Conservation (phyloP, 2,113 vertebrate genomes). For the Urocynchramus pylzowi region DNA sequence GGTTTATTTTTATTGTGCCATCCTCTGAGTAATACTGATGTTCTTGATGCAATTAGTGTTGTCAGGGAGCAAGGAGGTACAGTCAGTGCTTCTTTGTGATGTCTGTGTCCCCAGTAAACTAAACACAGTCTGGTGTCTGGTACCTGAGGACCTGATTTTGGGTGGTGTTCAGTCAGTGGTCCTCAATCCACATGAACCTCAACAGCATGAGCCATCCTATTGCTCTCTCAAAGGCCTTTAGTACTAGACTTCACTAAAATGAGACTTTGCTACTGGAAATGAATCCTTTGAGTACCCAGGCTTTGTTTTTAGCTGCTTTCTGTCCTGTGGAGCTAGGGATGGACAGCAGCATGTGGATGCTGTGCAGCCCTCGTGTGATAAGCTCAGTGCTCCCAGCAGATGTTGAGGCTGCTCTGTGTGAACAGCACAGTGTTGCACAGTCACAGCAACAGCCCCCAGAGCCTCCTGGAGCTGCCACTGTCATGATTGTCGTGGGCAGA, state of each 20-base stretch:
- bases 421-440: background rate
- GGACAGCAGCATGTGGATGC: background rate
- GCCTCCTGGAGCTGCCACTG: background rate
- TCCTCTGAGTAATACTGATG: conserved; percentile 5
- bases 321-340: background rate
- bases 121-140: background rate
- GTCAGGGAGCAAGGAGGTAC: background rate
- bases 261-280: background rate
- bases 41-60: conserved; percentile 1
- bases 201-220: background rate
- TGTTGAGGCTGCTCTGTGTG: background rate
- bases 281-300: background rate
- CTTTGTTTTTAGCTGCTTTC: background rate
- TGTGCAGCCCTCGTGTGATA: background rate
- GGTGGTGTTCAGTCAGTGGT: background rate
- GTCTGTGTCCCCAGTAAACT: background rate
- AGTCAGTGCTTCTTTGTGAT: background rate
- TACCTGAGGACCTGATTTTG: background rate
- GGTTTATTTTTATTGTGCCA: background rate
- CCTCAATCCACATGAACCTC: rapidly evolving
- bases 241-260: background rate
- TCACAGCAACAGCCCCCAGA: background rate
- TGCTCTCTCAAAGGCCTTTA: background rate
- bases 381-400: background rate
- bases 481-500: background rate